phyloP scores from a whole-genome alignment of 2,888 invertebrate species.

The Mesoligia furuncula region DNA sequence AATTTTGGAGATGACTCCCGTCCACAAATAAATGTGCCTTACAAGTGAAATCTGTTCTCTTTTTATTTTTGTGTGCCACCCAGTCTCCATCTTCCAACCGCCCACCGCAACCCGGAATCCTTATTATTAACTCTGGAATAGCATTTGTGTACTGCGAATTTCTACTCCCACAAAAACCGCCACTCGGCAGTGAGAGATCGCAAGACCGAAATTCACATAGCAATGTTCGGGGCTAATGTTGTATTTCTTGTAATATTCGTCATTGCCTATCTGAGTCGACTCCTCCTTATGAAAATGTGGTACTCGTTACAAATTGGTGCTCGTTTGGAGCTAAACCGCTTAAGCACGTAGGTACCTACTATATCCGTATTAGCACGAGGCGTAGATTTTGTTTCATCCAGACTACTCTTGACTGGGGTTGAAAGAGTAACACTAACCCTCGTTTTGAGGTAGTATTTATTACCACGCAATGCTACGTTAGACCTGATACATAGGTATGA shows the following conservation, averaged over 20 bases:
- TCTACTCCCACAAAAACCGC: neutral
- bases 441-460: no score
- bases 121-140: no score
- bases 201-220: neutral
- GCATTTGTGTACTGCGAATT: no score
- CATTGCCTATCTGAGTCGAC: neutral
- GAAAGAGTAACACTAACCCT: no score
- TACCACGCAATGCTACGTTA: no score
- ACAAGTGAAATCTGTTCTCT: conserved; percentile 44
- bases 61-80: conserved; percentile 28
- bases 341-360: no score
- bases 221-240: neutral
- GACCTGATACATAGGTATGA: no score
- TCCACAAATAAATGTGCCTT: conserved; percentile 81
- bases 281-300: neutral
- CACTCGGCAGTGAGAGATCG: neutral
- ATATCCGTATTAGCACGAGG: neutral
- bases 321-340: no score
- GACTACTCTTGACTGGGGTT: neutral
- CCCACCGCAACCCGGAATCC: neutral
- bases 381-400: neutral
- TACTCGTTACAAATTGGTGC: no score
- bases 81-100: conserved; percentile 5
- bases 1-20: conserved; percentile 69
- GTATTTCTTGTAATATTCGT: neutral